phyloP scores from a whole-genome alignment of 2,113 vertebrate species.

The Pygoscelis antarcticus region DNA sequence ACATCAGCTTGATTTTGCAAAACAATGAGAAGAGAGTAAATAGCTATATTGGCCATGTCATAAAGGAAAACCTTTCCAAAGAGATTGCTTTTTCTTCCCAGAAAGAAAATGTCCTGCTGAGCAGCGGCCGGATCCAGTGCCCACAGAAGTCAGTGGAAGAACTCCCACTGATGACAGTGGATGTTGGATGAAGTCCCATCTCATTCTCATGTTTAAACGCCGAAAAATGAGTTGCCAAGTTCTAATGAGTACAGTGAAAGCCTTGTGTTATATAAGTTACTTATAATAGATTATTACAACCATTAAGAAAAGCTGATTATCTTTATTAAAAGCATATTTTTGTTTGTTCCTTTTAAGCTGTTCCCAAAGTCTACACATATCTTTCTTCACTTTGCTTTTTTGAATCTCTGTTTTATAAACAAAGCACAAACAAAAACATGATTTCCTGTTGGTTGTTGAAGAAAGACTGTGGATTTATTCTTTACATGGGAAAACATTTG shows the following conservation, averaged over 20 bases:
- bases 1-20: neutral
- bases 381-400: neutral
- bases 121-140: neutral
- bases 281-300: conserved; percentile 12
- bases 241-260: conserved; percentile 19
- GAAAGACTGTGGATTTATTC: neutral
- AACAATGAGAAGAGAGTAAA: neutral
- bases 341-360: neutral
- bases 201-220: neutral
- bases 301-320: neutral
- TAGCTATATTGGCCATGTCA: neutral
- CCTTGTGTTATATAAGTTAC: conserved; percentile 15
- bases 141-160: conserved; percentile 55
- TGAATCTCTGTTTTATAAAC: conserved; percentile 5
- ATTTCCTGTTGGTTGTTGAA: conserved; percentile 21
- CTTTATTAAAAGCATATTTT: conserved; percentile 34
- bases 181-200: conserved; percentile 34
- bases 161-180: conserved; percentile 36
- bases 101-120: conserved; percentile 42
- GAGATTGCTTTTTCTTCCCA: conserved; percentile 57
- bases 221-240: neutral
- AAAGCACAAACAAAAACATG: conserved; percentile 13
- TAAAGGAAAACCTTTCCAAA: conserved; percentile 69
- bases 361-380: conserved; percentile 20
- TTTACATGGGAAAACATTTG: conserved; percentile 4